phyloP scores from a whole-genome alignment of 1,140 invertebrate species.

The Drosophila lacteicornis region DNA sequence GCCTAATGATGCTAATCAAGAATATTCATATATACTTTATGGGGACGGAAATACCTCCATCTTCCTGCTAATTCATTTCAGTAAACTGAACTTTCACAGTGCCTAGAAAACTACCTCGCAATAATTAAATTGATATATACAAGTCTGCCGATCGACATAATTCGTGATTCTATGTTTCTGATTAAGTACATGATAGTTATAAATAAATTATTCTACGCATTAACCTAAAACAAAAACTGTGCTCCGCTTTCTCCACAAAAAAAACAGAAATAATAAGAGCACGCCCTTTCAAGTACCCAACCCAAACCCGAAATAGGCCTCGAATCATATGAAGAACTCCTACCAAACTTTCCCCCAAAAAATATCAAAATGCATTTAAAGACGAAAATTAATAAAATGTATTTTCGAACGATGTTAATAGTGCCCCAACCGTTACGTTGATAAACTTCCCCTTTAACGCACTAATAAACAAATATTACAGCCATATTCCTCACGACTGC shows the following conservation, averaged over 20 bases:
- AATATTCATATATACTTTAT: too few relatives aligned
- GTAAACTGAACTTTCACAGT: too few relatives aligned
- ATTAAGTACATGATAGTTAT: background rate
- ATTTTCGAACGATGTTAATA: conserved; percentile 58
- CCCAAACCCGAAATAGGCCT: conserved; percentile 17
- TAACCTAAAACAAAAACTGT: background rate
- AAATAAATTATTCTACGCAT: background rate
- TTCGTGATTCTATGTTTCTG: background rate
- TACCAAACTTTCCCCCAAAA: conserved; percentile 23
- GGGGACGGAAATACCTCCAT: too few relatives aligned
- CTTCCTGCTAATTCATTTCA: too few relatives aligned
- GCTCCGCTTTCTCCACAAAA: conserved; percentile 14
- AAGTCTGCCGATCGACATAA: too few relatives aligned
- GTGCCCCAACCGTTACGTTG: conserved; percentile 41
- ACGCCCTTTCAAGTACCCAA: conserved; percentile 22
- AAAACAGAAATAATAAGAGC: conserved; percentile 1
- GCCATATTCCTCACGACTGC: conserved; percentile 37
- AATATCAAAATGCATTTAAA: conserved; percentile 30
- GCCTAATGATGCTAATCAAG: too few relatives aligned
- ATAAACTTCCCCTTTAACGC: conserved; percentile 68
- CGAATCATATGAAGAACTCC: conserved; percentile 14
- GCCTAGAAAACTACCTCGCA: too few relatives aligned
- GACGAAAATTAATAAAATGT: conserved; percentile 66
- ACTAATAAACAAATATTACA: conserved; percentile 71
- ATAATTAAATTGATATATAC: too few relatives aligned